phyloP scores from a whole-genome alignment of 2,888 invertebrate species.

The Dusona sp. region DNA sequence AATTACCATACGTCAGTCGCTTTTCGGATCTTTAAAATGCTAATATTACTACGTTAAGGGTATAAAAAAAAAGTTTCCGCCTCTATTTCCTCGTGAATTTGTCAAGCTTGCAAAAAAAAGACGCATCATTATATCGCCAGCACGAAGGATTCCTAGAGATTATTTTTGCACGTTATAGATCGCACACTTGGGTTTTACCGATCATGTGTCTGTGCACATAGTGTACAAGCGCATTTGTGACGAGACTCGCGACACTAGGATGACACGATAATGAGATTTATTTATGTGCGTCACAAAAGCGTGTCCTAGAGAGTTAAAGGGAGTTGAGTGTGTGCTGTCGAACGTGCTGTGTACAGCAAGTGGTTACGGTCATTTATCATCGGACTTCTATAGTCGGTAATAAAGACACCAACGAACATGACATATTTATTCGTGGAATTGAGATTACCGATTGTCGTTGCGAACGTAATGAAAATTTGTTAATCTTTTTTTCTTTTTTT shows the following conservation, averaged over 20 bases:
- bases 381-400: slow-evolving; percentile 38
- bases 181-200: not conserved
- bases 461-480: not conserved
- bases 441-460: not conserved
- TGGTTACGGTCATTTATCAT: slow-evolving; percentile 43
- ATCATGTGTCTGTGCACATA: not conserved
- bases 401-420: slow-evolving; percentile 26
- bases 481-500: too few relatives aligned
- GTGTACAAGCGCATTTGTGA: slow-evolving; percentile 7
- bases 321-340: not conserved
- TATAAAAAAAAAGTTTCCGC: not conserved
- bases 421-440: not conserved
- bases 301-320: not conserved
- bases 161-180: slow-evolving; percentile 20
- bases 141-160: slow-evolving; percentile 17
- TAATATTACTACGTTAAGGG: not conserved
- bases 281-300: slow-evolving; percentile 58
- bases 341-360: slow-evolving; percentile 23
- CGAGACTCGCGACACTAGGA: slow-evolving; percentile 37
- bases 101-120: slow-evolving; percentile 34
- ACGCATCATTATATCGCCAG: slow-evolving; percentile 26
- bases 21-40: not conserved
- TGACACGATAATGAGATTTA: slow-evolving; percentile 59
- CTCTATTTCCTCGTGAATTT: not conserved
- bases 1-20: not conserved